A percentile compares a stretch with the other conserved stretches of the same genome.
These are phyloP conservation scores for Actenoides hombroni DNA, from an alignment of 2,113 vertebrate species.

Conservation along the genomic window DNA sequence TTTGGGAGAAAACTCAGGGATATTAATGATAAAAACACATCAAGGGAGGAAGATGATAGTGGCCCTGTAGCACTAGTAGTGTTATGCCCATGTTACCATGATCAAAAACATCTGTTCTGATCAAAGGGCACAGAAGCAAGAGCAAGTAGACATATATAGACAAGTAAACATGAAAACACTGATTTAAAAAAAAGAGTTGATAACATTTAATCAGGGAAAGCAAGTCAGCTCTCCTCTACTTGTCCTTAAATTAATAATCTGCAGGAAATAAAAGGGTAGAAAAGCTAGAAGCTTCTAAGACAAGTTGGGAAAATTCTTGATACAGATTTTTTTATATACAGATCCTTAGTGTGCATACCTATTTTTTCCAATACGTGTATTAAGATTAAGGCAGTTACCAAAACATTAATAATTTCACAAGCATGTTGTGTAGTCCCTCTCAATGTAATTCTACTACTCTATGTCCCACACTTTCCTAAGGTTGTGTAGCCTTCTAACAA, in stretches of 20 bases:
- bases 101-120: not conserved
- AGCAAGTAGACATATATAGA: not conserved
- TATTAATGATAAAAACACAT: not conserved
- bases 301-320: not conserved
- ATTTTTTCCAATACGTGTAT: not conserved
- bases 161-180: not conserved
- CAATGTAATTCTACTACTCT: not conserved
- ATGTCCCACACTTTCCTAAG: not conserved
- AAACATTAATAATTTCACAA: not conserved
- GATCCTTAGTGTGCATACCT: not conserved
- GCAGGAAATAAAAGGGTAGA: not conserved
- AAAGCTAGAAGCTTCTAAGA: not conserved
- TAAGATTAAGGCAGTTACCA: not conserved
- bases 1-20: not conserved
- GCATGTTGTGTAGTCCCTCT: fast-evolving
- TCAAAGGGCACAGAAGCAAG: not conserved
- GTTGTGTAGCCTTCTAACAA: not conserved
- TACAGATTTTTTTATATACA: not conserved
- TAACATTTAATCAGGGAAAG: not conserved
- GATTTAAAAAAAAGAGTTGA: not conserved
- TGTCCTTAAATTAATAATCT: not conserved
- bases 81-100: fast-evolving
- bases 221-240: not conserved
- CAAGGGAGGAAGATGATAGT: not conserved
- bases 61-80: not conserved